Evolutionary conservation across 2,113 vertebrate species (phyloP).

Genomic region (Melospiza melodia): DNA sequence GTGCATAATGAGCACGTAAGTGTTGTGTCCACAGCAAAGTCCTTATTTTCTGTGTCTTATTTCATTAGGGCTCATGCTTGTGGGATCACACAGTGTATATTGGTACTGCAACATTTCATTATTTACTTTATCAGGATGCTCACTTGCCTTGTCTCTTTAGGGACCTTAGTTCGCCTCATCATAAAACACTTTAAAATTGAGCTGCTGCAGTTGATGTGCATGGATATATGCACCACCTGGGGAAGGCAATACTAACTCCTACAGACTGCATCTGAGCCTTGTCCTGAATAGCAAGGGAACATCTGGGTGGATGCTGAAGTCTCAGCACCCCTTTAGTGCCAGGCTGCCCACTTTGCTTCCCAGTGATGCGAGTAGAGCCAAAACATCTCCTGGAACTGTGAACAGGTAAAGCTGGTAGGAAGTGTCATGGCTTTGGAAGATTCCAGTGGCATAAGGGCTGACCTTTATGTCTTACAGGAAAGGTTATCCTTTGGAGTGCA

Average conservation of each 20-base stretch:
- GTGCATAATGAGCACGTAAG: background rate
- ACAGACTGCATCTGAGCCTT: background rate
- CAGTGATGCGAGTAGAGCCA: rapidly evolving
- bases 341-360: background rate
- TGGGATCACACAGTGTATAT: background rate
- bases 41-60: background rate
- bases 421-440: background rate
- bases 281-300: background rate
- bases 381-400: background rate
- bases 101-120: conserved; percentile 33
- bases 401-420: background rate
- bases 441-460: background rate
- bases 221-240: background rate
- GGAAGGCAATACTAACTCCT: background rate
- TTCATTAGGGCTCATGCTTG: background rate
- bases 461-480: background rate
- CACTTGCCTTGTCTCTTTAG: background rate
- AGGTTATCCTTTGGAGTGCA: background rate
- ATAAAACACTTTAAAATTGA: conserved; percentile 16
- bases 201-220: background rate
- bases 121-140: conserved; percentile 33
- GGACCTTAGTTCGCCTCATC: background rate
- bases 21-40: background rate
- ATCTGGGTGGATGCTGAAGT: background rate
- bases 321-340: background rate